phyloP scores from a whole-genome alignment of 2,113 vertebrate genomes.

The Vulpes lagopus region DNA sequence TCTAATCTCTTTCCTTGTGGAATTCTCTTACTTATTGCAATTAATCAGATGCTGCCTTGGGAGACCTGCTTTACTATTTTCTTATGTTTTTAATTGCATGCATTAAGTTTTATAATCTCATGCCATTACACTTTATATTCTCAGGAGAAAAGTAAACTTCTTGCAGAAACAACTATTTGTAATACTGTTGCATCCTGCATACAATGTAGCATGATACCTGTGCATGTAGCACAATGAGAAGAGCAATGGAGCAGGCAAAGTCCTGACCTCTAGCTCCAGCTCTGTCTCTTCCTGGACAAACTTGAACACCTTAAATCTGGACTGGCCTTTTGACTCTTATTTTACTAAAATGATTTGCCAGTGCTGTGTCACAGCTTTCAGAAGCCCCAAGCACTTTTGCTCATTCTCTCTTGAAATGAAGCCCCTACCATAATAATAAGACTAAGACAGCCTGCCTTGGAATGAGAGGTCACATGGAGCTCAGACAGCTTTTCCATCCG shows the following conservation, averaged over 20 bases:
- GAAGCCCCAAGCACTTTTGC: not conserved
- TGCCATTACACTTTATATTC: not conserved
- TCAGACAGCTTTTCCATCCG: not conserved
- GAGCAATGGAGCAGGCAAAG: not conserved
- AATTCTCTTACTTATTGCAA: not conserved
- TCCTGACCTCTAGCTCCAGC: not conserved
- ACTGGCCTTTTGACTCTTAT: not conserved
- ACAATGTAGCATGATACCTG: not conserved
- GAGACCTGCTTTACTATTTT: not conserved
- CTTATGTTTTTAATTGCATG: not conserved
- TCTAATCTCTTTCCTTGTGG: not conserved
- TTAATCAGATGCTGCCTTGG: not conserved
- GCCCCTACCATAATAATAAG: not conserved
- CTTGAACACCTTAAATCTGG: not conserved
- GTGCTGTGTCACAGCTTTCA: not conserved
- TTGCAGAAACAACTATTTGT: not conserved
- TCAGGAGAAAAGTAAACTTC: not conserved
- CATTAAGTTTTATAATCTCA: not conserved
- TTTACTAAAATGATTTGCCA: not conserved
- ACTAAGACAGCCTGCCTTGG: not conserved
- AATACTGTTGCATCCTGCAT: not conserved
- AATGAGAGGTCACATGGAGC: not conserved
- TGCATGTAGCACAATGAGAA: not conserved
- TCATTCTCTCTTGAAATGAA: not conserved
- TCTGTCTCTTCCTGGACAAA: not conserved